Evolutionary conservation across 1,140 invertebrate genomes (phyloP).

Genomic region (Littorina saxatilis): DNA sequence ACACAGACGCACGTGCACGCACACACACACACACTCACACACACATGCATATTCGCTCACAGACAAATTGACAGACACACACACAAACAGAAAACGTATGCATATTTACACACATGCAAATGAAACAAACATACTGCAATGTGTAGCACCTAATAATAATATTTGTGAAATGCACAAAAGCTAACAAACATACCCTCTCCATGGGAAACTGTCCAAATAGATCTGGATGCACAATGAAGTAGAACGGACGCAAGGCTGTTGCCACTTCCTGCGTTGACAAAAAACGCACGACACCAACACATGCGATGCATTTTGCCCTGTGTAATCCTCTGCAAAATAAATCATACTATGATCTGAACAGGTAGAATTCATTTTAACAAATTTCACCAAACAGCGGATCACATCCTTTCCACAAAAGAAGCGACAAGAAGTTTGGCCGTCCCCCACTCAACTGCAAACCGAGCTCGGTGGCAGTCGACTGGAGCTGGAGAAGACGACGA

Average conservation of each 20-base stretch:
- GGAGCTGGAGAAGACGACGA: no score
- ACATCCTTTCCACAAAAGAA: no score
- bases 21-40: slow-evolving; percentile 11
- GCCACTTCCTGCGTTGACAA: slow-evolving; percentile 58
- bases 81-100: neutral
- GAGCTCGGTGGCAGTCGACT: no score
- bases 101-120: no score
- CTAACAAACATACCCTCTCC: slow-evolving; percentile 83
- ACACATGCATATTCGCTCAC: neutral
- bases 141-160: no score
- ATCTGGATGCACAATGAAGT: slow-evolving; percentile 96
- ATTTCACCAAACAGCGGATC: no score
- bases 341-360: no score
- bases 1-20: neutral
- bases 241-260: slow-evolving; percentile 91
- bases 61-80: neutral
- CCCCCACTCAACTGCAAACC: no score
- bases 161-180: neutral
- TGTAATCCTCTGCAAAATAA: no score
- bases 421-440: no score
- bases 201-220: slow-evolving; percentile 93
- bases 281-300: neutral
- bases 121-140: no score
- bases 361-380: no score
- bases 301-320: neutral